phyloP scores from a whole-genome alignment of 2,888 invertebrate species.

The Volucella zonaria region DNA sequence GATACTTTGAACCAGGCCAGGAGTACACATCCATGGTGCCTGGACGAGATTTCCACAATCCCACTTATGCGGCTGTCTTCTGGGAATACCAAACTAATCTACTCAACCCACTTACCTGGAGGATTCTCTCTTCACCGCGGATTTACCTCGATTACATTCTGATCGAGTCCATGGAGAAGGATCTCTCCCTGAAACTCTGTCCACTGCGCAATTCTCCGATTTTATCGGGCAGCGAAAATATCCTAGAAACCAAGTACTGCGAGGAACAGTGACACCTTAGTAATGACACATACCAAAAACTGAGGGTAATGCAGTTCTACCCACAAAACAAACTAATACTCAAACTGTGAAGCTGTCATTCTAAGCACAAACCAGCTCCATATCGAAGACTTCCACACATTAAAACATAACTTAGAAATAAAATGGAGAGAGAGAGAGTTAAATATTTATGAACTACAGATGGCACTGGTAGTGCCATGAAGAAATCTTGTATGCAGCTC shows the following conservation, averaged over 20 bases:
- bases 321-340: constrained; percentile 1
- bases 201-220: constrained; percentile 86
- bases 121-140: constrained; percentile 88
- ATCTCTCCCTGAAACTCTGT: constrained; percentile 85
- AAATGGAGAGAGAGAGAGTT: no score
- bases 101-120: constrained; percentile 93
- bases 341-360: constrained; percentile 53
- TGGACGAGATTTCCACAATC: constrained; percentile 86
- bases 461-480: constrained; percentile 5
- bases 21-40: constrained; percentile 87
- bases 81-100: constrained; percentile 91
- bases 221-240: constrained; percentile 84
- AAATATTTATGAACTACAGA: constrained; percentile 6
- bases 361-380: constrained; percentile 41
- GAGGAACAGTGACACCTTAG: constrained; percentile 66
- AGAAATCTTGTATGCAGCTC: background rate
- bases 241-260: constrained; percentile 79
- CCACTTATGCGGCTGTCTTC: constrained; percentile 87
- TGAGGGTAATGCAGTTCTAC: constrained; percentile 13
- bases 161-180: constrained; percentile 88
- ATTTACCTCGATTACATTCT: constrained; percentile 89
- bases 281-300: constrained; percentile 20
- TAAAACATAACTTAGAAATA: background rate
- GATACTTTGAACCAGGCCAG: constrained; percentile 87
- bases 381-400: constrained; percentile 29